These are phyloP conservation scores for Spheniscus mendiculus DNA, from an alignment of 2,113 vertebrate genomes.

Conservation along the genomic window DNA sequence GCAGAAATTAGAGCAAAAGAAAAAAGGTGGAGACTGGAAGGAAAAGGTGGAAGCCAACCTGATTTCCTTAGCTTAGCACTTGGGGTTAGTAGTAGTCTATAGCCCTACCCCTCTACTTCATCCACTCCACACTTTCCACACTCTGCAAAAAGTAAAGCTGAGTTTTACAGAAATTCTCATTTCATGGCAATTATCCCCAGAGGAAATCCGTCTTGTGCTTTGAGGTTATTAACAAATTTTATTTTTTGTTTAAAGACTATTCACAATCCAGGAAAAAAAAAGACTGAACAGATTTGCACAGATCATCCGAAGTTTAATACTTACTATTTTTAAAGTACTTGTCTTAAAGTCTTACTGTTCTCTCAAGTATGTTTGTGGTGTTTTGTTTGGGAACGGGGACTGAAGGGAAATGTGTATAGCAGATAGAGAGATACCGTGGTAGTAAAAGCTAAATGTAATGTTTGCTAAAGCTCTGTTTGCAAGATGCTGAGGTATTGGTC, in stretches of 20 bases:
- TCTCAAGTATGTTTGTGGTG: background rate
- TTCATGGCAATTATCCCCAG: background rate
- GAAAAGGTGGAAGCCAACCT: background rate
- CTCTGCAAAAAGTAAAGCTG: background rate
- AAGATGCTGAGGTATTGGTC: background rate
- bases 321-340: background rate
- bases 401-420: background rate
- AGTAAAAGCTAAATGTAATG: background rate
- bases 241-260: background rate
- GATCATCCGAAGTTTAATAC: background rate
- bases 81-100: background rate
- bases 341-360: background rate
- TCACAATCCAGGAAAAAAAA: background rate
- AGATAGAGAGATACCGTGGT: background rate
- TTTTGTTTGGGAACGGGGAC: background rate
- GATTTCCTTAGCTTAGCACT: background rate
- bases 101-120: background rate
- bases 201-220: background rate
- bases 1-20: background rate
- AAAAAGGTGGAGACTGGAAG: background rate
- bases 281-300: background rate
- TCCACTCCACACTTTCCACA: background rate
- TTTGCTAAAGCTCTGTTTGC: background rate
- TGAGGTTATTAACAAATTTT: background rate
- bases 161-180: background rate